phyloP scores from a whole-genome alignment of 2,888 invertebrate species.

The Himalopsyche anomala region DNA sequence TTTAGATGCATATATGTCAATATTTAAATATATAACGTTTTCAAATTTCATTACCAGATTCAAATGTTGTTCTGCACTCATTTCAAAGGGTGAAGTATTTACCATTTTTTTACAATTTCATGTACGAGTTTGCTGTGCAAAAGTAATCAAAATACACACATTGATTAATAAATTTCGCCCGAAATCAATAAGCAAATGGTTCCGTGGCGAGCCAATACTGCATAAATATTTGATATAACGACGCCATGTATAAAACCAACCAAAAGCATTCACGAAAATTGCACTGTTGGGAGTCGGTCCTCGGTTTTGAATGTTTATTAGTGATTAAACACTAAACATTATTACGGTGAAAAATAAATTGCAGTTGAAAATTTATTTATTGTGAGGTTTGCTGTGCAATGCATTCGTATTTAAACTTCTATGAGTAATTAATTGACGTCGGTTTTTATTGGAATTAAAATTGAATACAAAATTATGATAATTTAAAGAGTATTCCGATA shows the following conservation, averaged over 20 bases:
- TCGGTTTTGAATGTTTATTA: constrained; percentile 41
- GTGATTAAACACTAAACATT: constrained; percentile 27
- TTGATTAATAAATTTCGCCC: no score
- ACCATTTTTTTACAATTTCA: no score
- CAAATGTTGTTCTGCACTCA: no score
- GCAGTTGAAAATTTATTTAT: constrained; percentile 47
- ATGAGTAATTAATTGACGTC: constrained; percentile 44
- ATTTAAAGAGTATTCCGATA: no score
- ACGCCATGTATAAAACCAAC: not conserved
- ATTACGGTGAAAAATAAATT: constrained; percentile 45
- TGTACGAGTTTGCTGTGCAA: no score
- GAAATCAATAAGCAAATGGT: no score
- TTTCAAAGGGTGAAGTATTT: no score
- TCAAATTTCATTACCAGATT: no score
- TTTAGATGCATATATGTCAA: no score
- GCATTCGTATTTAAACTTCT: not conserved
- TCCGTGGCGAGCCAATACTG: not conserved
- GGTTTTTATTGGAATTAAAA: not conserved
- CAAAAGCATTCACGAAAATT: constrained; percentile 16
- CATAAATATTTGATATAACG: not conserved
- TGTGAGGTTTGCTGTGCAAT: constrained; percentile 17
- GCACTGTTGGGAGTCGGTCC: not conserved
- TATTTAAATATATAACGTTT: no score
- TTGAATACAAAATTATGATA: not conserved
- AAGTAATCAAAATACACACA: no score